A percentile compares a stretch with the other conserved stretches of the same genome.
Evolutionary conservation across 2,113 vertebrate genomes (phyloP).

Genomic region (Numida meleagris): DNA sequence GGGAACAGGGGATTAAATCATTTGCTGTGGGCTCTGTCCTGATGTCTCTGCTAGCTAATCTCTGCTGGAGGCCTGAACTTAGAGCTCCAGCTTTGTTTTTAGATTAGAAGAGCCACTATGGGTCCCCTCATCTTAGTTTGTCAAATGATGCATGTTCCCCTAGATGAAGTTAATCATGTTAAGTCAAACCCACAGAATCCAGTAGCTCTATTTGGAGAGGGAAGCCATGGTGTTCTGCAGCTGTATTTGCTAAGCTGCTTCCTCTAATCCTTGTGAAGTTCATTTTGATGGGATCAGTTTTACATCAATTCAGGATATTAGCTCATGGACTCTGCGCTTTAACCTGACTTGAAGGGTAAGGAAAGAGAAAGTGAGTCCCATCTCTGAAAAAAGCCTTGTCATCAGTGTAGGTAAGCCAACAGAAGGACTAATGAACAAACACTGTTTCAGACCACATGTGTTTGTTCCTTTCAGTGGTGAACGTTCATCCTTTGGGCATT

Average conservation of each 20-base stretch:
- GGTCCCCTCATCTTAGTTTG: not conserved
- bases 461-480: not conserved
- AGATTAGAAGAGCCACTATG: not conserved
- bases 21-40: not conserved
- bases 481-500: not conserved
- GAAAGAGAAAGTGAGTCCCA: not conserved
- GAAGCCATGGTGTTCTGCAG: not conserved
- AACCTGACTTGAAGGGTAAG: not conserved
- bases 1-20: not conserved
- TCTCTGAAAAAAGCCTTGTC: not conserved
- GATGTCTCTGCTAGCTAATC: not conserved
- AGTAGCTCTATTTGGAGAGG: not conserved
- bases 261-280: not conserved
- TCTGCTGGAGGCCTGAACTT: not conserved
- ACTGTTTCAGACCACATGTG: not conserved
- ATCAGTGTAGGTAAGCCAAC: not conserved
- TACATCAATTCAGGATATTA: not conserved
- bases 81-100: not conserved
- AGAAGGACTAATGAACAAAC: not conserved
- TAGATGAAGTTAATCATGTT: not conserved
- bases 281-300: not conserved
- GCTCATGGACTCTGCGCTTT: not conserved
- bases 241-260: not conserved
- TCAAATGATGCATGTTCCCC: accelerated
- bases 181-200: not conserved